Percentiles rank a stretch among this genome's conserved stretches.
These are phyloP conservation scores for Sinosuthora webbiana DNA, from an alignment of 2,113 vertebrate genomes.

Conservation along the genomic window DNA sequence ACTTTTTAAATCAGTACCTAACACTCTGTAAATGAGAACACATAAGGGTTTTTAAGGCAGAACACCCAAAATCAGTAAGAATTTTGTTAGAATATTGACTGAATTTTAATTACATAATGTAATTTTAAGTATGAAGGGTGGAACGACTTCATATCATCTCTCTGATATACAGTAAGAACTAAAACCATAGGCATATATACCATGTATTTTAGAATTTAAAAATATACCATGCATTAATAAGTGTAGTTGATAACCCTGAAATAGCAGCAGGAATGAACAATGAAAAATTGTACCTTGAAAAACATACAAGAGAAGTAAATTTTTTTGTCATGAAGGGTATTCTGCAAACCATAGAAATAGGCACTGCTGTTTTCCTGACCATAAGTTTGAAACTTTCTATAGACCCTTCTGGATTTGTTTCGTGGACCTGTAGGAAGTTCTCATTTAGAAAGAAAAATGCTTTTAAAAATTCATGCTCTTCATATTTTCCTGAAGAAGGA, in stretches of 20 bases:
- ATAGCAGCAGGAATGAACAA: background rate
- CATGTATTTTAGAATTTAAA: background rate
- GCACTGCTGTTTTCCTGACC: background rate
- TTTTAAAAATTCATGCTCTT: background rate
- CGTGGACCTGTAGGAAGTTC: background rate
- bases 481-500: background rate
- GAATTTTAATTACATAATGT: background rate
- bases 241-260: background rate
- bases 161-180: background rate
- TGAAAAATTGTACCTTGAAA: background rate
- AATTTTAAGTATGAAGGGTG: background rate
- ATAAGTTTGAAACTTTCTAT: rapidly evolving
- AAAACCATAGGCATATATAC: background rate
- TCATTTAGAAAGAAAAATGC: background rate
- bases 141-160: background rate
- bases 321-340: background rate
- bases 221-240: background rate
- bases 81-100: background rate
- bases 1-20: background rate
- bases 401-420: background rate
- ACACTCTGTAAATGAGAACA: background rate
- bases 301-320: background rate
- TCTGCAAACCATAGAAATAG: background rate
- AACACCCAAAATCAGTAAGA: background rate
- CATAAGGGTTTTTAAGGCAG: background rate